Evolutionary conservation across 2,888 invertebrate species (phyloP).

Genomic region (Automeris io): DNA sequence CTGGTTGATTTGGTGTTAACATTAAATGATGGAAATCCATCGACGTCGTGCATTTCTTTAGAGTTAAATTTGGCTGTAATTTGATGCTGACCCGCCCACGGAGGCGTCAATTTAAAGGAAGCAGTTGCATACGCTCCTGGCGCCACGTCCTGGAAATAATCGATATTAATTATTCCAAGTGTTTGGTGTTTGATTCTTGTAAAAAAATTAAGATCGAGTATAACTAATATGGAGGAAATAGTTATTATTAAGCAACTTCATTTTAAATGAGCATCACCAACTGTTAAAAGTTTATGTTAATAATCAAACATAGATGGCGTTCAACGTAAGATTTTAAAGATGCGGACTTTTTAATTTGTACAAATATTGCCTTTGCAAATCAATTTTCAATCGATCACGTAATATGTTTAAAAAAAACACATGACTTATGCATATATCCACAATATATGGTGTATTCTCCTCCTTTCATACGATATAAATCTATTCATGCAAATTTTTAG

Average conservation of each 20-base stretch:
- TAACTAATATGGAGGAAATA: no score
- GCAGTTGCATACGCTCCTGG: constrained; percentile 84
- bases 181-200: no score
- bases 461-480: no score
- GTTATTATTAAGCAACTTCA: no score
- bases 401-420: no score
- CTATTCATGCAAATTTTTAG: no score
- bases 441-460: no score
- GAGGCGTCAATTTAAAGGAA: constrained; percentile 86
- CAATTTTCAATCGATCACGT: no score
- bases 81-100: constrained; percentile 86
- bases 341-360: neutral
- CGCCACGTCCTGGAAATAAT: constrained; percentile 37
- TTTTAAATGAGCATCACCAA: no score
- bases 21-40: constrained; percentile 88
- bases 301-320: constrained; percentile 20
- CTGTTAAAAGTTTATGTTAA: neutral
- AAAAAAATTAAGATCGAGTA: neutral
- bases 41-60: constrained; percentile 92
- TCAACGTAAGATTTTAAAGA: constrained; percentile 5
- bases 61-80: constrained; percentile 92
- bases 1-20: constrained; percentile 71
- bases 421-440: no score
- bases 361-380: no score
- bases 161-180: no score